Evolutionary conservation across 2,797 vertebrate genomes (phyloP).

Genomic region (Oophaga sylvatica): DNA sequence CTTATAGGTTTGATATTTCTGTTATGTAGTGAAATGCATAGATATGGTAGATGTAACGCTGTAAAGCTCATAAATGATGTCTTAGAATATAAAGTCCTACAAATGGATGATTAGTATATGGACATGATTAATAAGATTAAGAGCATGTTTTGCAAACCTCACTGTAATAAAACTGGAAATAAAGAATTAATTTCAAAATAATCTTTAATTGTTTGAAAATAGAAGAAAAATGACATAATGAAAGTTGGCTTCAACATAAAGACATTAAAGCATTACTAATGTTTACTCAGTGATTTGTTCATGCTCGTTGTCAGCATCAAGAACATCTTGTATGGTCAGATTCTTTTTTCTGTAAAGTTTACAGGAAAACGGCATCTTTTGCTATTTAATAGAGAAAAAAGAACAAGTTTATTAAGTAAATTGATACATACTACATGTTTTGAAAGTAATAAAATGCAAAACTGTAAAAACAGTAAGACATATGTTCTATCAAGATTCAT

Average conservation of each 20-base stretch:
- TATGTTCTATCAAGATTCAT: background rate
- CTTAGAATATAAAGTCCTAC: background rate
- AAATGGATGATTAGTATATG: background rate
- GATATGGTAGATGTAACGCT: background rate
- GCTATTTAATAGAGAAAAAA: background rate
- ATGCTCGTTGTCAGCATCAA: conserved; percentile 18
- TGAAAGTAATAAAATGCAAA: background rate
- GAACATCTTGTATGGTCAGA: conserved; percentile 49
- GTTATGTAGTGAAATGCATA: background rate
- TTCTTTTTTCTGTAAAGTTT: conserved; percentile 41
- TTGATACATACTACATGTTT: background rate
- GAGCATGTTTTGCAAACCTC: background rate
- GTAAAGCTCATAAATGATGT: background rate
- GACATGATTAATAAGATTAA: conserved; percentile 27
- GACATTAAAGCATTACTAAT: conserved; percentile 14
- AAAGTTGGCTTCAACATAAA: conserved; percentile 17
- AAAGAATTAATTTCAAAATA: conserved; percentile 69
- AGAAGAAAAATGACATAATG: conserved; percentile 7
- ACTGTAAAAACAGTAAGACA: background rate
- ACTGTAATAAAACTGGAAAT: conserved; percentile 59
- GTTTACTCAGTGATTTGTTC: conserved; percentile 2
- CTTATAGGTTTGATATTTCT: background rate
- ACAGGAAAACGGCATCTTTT: conserved; percentile 46
- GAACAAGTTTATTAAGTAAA: conserved; percentile 10
- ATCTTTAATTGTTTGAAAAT: conserved; percentile 46